Evolutionary conservation across 2,888 invertebrate genomes (phyloP), one percentile per base, ranked within the genome.

Genomic region (Drosophila putrida): DNA sequence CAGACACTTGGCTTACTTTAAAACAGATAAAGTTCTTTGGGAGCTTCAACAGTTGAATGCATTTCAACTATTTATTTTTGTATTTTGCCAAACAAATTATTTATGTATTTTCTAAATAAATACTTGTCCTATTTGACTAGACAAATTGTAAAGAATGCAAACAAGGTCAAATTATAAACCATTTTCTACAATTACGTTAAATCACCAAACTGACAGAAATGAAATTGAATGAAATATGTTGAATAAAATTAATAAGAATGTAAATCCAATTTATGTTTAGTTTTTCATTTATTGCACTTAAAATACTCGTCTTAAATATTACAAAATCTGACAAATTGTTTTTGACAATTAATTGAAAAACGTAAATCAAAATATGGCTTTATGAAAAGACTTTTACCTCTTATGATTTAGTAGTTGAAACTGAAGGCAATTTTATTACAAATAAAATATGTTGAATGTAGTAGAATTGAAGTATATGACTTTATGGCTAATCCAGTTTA

Each of bases 11-110:
- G 41, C 46, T 43, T 31, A 36, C 4, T 55, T 55, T 27, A 1
- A 51, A 51, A 65, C 27, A 15, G 20, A 46, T 11, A 9, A 54
- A 38, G 4, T 43, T 39, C 8, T 31, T n/a, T 8, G 13, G 27
- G 10, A n/a, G 25, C 36, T 36, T 11, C 2, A 54, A 54, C 20
- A 35, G 25, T 47, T 50, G 13, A 0, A 10, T 11, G 44, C 15
- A 13, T 35, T 38, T 39, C 9, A 53, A 65, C 39, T 65, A 53
- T 64, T 55, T 50, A 27, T 49, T 20, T 35, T 27, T 55, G 43
- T 15, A 36, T 33, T 28, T 2, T 41, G 28, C 13, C 39, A 13
- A 27, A 33, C 13, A 11, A 44, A 33, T 38, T 50, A 58, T 50
- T 64, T 44, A 36, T 31, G 28, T 50, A 39, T 38, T 51, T 27